Percentiles rank a stretch among this genome's conserved stretches.
These are phyloP conservation scores for Morinoia aosen DNA, from an alignment of 2,888 invertebrate species.

Conservation along the genomic window DNA sequence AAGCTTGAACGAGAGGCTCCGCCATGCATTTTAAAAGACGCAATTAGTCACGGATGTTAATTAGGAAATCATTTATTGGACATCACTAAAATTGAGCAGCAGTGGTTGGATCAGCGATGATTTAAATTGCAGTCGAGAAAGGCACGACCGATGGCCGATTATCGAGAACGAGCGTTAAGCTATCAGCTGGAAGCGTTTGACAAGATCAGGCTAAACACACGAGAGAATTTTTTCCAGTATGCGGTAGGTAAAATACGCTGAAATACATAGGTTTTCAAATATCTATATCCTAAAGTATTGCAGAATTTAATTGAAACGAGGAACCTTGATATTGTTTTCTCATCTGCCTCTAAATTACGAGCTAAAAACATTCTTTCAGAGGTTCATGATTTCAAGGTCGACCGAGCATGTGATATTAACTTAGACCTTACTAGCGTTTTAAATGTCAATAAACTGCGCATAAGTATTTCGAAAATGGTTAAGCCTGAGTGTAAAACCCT, in stretches of 20 bases:
- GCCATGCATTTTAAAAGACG: conserved; percentile 50
- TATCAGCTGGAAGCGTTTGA: neutral
- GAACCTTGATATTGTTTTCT: too few species aligned
- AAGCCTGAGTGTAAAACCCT: too few species aligned
- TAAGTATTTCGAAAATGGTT: too few species aligned
- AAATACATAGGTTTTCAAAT: too few species aligned
- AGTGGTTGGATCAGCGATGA: neutral
- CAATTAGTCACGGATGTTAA: conserved; percentile 50
- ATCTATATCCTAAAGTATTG: too few species aligned
- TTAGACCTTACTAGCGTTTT: too few species aligned
- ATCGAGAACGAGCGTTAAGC: neutral
- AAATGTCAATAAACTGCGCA: too few species aligned
- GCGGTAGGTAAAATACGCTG: neutral
- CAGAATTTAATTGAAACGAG: too few species aligned
- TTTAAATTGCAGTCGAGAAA: neutral
- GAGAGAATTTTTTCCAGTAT: neutral
- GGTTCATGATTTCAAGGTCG: too few species aligned
- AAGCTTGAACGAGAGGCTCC: conserved; percentile 21
- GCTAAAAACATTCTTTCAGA: too few species aligned
- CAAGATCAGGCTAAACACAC: neutral
- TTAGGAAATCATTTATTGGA: conserved; percentile 50
- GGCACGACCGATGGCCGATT: conserved; percentile 1
- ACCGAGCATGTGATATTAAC: too few species aligned
- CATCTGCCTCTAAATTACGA: too few species aligned
- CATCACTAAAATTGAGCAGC: conserved; percentile 49